Evolutionary conservation across 2,797 vertebrate species (phyloP).

Genomic region (Phylloscopus collybita): DNA sequence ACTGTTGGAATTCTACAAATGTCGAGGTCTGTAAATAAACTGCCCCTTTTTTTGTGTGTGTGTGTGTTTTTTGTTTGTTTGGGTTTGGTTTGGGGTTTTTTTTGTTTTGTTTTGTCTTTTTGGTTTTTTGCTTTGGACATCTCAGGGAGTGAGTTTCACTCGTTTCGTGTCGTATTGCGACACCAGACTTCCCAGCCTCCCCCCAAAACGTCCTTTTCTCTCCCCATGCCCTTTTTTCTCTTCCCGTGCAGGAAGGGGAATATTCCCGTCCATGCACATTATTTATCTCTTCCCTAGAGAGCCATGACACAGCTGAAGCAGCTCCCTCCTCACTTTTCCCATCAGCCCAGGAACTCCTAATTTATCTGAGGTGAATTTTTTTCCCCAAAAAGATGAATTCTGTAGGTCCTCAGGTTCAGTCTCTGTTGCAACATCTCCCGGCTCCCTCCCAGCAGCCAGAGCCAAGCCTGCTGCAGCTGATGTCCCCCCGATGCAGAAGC

Average conservation of each 20-base stretch:
- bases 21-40: too few species aligned
- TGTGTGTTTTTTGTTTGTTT: too few species aligned
- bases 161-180: too few species aligned
- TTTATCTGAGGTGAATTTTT: not conserved
- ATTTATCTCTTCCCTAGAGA: not conserved
- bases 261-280: rapidly evolving
- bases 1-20: too few species aligned
- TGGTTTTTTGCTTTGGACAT: too few species aligned
- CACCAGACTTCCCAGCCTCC: not conserved
- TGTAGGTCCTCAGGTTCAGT: rapidly evolving
- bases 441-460: not conserved
- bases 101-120: too few species aligned
- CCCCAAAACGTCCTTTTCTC: not conserved
- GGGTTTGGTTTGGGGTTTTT: too few species aligned
- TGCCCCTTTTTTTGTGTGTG: too few species aligned
- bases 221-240: not conserved
- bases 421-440: rapidly evolving
- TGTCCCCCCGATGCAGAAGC: not conserved
- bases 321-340: not conserved
- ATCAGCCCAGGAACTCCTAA: not conserved
- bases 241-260: not conserved
- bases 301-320: not conserved
- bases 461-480: not conserved
- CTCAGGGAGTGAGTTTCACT: too few species aligned
- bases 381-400: not conserved